Base-by-base conservation (phyloP, 2,888 invertebrate genomes). In the Microctonus brassicae region DNA sequence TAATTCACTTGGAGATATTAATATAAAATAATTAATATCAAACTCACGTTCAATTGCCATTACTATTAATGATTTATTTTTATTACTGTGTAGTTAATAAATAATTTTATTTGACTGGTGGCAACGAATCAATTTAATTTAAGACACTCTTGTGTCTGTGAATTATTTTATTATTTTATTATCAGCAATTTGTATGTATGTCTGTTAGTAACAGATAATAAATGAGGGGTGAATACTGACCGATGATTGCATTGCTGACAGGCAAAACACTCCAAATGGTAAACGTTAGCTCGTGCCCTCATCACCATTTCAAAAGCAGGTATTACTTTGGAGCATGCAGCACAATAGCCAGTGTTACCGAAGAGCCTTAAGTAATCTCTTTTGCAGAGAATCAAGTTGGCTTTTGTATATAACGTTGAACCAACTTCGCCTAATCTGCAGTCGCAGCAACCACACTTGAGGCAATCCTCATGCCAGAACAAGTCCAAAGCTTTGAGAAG, bases 281-380 rank as follows among this genome's bases (percentile, higher is more conserved):
- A 99, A 75, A 98, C 98, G 86, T 98, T 98, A 88, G 94, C 95
- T 82, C 96, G 93, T 58, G 98, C 98, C 79, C 98, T 91, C 98
- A 99, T 99, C 80, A 98, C 98, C 97, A 98, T 97, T 89, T 99
- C 98, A 88, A 98, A 98, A 65, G 98, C 98, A 2, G 98, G 98
- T 87, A 99, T 99, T 86, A 96, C 95, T 90, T 98, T 98, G 87
- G 95, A 95, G 90, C 99, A 99, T 22, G 98, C 98, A 34, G 98
- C 95, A 89, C 98, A 99, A 89, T 96, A 96, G 33, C 98, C 98
- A 17, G 97, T 97, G 85, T 95, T 96, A 69, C 98, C 98, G 87
- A 98, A 98, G 86, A 98, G 90, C 95, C 97, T 95, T 87, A 98
- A 92, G 89, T 98, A 98, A 88, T 98, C 98, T 86, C 97, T 91